Base-by-base conservation (phyloP, 2,888 invertebrate species). In the Dicycla oo region DNA sequence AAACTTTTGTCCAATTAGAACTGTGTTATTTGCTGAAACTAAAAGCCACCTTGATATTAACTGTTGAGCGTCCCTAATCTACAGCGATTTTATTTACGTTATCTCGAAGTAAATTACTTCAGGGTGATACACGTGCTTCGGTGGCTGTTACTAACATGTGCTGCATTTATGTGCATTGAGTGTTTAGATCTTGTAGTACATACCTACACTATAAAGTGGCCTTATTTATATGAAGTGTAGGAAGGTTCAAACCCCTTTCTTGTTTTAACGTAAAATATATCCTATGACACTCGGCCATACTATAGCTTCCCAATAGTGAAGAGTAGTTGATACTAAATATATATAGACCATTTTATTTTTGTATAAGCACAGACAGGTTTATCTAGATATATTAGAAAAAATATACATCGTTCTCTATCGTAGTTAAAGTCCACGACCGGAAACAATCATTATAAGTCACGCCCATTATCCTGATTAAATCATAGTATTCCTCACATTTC, bases 41-140 rank as follows among this genome's bases (percentile, higher is more conserved):
- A 2, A 34, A 26, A 45, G 30, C 23, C n/a, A 66, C 15, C 43
- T 51, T 5, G 0, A 43, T 3, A 3, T 30, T 10, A 66, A 62
- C 26, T 11, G 80, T 80, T 80, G 53, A 2, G 56, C 67, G 18
- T 56, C 64, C 64, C 82, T 74, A 69, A 45, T 54, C 56, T 49
- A 57, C 73, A 68, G 30, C 49, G n/a, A 43, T 68, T 49, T 58
- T 85, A 81, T 84, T 85, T 84, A 83, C 67, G 43, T 79, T 77
- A 85, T 78, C 78, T 78, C 69, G 13, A 54, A 72, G 62, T 78
- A 73, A 77, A 81, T 81, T 75, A 83, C 78, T 85, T 83, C 81
- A 84, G 79, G 69, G 78, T 81, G 75, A 81, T 68, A 80, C 78
- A 74, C 68, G 54, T 77, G 80, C 23, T 60, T 51, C 72, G 47